Percentiles rank a stretch among this genome's conserved stretches.
Conservation (phyloP, 2,888 invertebrate species). For the Frankliniella intonsa region DNA sequence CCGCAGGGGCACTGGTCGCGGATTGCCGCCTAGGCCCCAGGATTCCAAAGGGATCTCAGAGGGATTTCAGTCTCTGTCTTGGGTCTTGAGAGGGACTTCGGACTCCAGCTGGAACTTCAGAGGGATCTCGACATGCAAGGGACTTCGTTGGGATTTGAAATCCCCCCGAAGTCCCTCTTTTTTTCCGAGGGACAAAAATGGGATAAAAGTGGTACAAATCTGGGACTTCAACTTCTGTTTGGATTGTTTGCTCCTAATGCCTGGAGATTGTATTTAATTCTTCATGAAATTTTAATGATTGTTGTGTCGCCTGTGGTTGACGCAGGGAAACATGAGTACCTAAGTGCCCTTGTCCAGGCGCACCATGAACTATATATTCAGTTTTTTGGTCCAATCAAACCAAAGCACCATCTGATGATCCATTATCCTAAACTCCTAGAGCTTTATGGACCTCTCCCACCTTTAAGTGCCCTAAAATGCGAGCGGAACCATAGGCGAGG, state of each 20-base stretch:
- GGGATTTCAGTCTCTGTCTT: conserved; percentile 28
- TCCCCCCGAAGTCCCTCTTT: too few relatives aligned
- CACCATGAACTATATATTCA: neutral
- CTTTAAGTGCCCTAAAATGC: too few relatives aligned
- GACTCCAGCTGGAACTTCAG: neutral
- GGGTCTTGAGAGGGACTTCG: conserved; percentile 36
- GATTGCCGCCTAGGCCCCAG: too few relatives aligned
- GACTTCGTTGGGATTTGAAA: neutral
- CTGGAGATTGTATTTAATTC: neutral
- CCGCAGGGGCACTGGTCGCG: too few relatives aligned
- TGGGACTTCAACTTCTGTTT: neutral
- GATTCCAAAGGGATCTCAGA: too few relatives aligned
- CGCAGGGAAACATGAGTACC: neutral
- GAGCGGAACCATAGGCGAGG: too few relatives aligned
- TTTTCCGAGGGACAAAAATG: too few relatives aligned
- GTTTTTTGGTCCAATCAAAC: too few relatives aligned
- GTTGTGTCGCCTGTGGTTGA: conserved; percentile 27
- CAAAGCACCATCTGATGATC: too few relatives aligned
- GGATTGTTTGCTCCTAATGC: too few relatives aligned
- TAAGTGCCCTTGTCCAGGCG: neutral
- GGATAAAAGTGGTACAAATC: neutral
- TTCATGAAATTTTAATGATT: neutral
- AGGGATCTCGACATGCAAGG: neutral
- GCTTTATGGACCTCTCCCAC: too few relatives aligned
- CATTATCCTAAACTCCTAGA: too few relatives aligned